A percentile compares a stretch with the other conserved stretches of the same genome.
Evolutionary conservation across 2,797 vertebrate species (phyloP).

Genomic region (Otolemur crassicaudatus): DNA sequence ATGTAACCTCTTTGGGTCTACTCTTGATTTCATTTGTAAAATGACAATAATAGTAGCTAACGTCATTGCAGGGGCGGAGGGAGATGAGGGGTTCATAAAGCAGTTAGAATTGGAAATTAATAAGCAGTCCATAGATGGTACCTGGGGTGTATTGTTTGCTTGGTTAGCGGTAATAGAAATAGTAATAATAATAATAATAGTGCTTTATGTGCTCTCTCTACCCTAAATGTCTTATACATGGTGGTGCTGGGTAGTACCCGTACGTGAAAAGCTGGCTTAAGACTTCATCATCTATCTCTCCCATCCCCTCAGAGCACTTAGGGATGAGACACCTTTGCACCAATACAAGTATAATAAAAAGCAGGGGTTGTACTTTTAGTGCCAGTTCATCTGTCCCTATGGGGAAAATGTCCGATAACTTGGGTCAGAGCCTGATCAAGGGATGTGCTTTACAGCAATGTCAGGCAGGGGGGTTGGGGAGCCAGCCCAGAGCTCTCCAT

Average conservation of each 20-base stretch:
- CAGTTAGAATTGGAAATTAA: slow-evolving; percentile 39
- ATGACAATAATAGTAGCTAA: not conserved
- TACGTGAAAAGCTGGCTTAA: not conserved
- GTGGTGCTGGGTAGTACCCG: not conserved
- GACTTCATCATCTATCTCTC: not conserved
- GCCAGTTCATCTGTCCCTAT: not conserved
- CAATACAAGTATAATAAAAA: not conserved
- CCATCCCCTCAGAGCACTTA: not conserved
- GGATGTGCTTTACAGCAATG: not conserved
- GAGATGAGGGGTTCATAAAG: not conserved
- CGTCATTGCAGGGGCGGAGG: not conserved
- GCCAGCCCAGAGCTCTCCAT: not conserved
- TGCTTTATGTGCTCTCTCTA: not conserved
- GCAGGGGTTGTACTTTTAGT: accelerated
- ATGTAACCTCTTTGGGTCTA: not conserved
- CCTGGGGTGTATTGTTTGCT: not conserved
- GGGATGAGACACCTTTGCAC: not conserved
- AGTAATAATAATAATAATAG: not conserved
- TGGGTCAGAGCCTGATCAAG: not conserved
- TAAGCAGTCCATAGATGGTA: not conserved
- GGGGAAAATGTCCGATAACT: not conserved
- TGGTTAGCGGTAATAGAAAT: not conserved
- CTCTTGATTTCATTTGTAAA: slow-evolving; percentile 31
- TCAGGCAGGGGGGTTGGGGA: not conserved
- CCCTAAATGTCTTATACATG: not conserved